Percentiles rank a stretch among this genome's conserved stretches.
Conservation (phyloP, 2,113 vertebrate species). For the Periophthalmodon schlosseri region DNA sequence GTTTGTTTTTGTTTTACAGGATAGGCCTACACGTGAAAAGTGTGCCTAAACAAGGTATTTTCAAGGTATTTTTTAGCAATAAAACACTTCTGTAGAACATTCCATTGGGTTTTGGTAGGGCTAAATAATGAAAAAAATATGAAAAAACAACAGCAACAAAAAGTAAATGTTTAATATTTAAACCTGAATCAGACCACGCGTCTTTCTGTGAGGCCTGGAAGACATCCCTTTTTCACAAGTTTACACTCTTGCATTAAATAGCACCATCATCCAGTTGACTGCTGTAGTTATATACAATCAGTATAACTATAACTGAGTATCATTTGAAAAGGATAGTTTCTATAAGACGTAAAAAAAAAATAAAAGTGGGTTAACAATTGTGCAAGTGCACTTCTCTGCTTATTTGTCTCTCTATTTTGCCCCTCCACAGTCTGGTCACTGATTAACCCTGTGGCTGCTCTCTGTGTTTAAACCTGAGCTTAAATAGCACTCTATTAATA, state of each 20-base stretch:
- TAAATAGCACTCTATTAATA: slow-evolving; percentile 74
- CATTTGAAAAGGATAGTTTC: slow-evolving; percentile 38
- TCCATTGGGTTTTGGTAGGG: too few relatives aligned
- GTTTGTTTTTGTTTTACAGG: too few relatives aligned
- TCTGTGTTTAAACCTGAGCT: slow-evolving; percentile 68
- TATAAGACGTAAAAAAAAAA: slow-evolving; percentile 19
- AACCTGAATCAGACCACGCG: background rate
- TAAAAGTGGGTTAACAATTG: slow-evolving; percentile 45
- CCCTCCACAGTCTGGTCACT: slow-evolving; percentile 52
- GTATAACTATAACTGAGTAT: slow-evolving; percentile 14
- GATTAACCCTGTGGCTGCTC: slow-evolving; percentile 65
- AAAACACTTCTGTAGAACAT: too few relatives aligned
- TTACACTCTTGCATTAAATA: background rate
- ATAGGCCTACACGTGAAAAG: too few relatives aligned
- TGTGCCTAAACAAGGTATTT: too few relatives aligned
- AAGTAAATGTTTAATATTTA: background rate
- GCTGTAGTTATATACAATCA: background rate
- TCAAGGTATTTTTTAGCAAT: too few relatives aligned
- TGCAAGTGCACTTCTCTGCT: slow-evolving; percentile 39
- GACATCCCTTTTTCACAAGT: background rate
- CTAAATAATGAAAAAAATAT: too few relatives aligned
- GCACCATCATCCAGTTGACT: background rate
- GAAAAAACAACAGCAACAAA: background rate
- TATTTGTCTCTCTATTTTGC: slow-evolving; percentile 42
- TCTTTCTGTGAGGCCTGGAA: background rate